A percentile compares a stretch with the other conserved stretches of the same genome.
Evolutionary conservation across 2,888 invertebrate species (phyloP).

Genomic region (Dendrolimus pini): DNA sequence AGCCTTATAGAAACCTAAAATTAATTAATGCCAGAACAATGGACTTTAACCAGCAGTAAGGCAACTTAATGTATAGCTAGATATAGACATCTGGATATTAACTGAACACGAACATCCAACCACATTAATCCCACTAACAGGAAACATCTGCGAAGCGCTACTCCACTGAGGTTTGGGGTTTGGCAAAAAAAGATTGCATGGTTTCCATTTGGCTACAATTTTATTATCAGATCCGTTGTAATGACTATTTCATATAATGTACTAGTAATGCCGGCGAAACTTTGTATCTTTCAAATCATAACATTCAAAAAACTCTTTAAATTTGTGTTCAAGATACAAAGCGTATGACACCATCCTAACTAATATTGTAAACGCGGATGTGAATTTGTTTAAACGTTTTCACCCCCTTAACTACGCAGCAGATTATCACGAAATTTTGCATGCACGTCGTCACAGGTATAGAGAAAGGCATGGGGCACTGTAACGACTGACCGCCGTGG

Average conservation of each 20-base stretch:
- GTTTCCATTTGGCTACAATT: not conserved
- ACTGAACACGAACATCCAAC: not conserved
- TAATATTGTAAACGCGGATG: too few relatives aligned
- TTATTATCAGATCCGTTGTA: not conserved
- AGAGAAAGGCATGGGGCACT: too few relatives aligned
- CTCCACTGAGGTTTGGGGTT: not conserved
- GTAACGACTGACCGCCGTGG: too few relatives aligned
- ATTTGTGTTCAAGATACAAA: too few relatives aligned
- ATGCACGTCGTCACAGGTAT: too few relatives aligned
- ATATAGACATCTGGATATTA: not conserved
- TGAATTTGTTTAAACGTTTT: too few relatives aligned
- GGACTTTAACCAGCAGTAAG: not conserved
- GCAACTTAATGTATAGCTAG: not conserved
- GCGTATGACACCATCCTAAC: too few relatives aligned
- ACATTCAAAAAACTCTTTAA: too few relatives aligned
- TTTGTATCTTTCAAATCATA: too few relatives aligned
- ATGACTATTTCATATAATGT: not conserved
- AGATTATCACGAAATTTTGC: too few relatives aligned
- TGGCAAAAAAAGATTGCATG: not conserved
- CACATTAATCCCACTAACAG: not conserved
- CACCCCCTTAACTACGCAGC: too few relatives aligned
- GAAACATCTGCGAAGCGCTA: not conserved
- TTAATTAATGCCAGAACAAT: not conserved
- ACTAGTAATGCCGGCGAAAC: too few relatives aligned
- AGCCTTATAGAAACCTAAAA: not conserved